Evolutionary conservation across 2,113 vertebrate genomes (phyloP).

Genomic region (Sebastes schlegelii): DNA sequence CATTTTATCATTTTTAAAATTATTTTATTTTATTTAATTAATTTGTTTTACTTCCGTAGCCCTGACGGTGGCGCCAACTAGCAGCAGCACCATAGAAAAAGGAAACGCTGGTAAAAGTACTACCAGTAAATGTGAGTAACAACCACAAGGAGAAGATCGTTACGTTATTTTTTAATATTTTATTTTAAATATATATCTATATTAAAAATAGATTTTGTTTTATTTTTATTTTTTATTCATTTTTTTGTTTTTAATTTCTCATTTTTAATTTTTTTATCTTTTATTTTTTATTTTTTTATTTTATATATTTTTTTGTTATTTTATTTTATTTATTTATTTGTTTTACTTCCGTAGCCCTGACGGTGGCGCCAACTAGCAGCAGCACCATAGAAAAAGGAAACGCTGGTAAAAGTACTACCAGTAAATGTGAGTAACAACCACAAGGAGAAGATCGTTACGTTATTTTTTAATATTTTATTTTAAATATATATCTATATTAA

Average conservation of each 20-base stretch:
- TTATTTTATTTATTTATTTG: too few species aligned
- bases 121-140: not conserved
- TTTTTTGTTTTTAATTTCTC: too few species aligned
- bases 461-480: too few species aligned
- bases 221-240: too few species aligned
- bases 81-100: not conserved
- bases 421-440: not conserved
- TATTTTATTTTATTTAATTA: not conserved
- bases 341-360: constrained; percentile 10
- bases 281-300: not conserved
- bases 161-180: not conserved
- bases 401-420: constrained; percentile 3
- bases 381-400: constrained; percentile 8
- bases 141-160: not conserved
- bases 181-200: too few species aligned
- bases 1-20: not conserved
- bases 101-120: constrained; percentile 15
- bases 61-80: constrained; percentile 55
- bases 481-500: too few species aligned
- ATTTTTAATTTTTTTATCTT: not conserved
- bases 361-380: constrained; percentile 51
- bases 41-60: not conserved
- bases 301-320: not conserved
- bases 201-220: too few species aligned
- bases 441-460: not conserved